Conservation (phyloP, 1,140 invertebrate species). For the Pseudoatta argentina region DNA sequence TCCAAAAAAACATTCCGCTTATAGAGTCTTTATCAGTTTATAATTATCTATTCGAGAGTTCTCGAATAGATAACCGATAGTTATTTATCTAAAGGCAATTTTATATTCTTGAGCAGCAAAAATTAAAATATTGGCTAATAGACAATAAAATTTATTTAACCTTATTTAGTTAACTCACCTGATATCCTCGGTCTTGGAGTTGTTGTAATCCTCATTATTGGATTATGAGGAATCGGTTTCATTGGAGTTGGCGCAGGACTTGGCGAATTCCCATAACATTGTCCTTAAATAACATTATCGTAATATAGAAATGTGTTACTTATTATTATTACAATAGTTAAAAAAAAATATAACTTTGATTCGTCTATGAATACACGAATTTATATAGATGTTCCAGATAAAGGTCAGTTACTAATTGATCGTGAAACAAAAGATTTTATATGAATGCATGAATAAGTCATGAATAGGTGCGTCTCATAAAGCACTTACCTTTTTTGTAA, state of each 20-base stretch:
- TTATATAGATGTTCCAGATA: background rate
- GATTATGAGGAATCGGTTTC: slow-evolving; percentile 78
- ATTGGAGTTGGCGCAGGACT: slow-evolving; percentile 84
- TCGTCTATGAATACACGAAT: background rate
- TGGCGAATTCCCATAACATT: slow-evolving; percentile 85
- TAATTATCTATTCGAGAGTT: too few species aligned
- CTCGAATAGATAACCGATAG: too few species aligned
- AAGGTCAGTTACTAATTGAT: background rate
- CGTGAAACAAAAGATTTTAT: background rate
- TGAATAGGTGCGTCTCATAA: slow-evolving; percentile 4
- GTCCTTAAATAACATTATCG: slow-evolving; percentile 74
- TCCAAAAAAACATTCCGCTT: too few species aligned
- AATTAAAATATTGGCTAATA: slow-evolving; percentile 1
- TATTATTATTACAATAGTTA: background rate
- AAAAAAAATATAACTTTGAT: background rate
- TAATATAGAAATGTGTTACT: background rate
- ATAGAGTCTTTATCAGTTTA: too few species aligned
- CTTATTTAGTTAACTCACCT: slow-evolving; percentile 54
- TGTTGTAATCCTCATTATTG: slow-evolving; percentile 79
- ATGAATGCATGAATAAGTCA: background rate
- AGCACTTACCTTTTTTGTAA: slow-evolving; percentile 86
- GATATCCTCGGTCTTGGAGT: slow-evolving; percentile 71
- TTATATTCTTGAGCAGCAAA: background rate
- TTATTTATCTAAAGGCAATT: too few species aligned
- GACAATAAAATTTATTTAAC: background rate